These are phyloP conservation scores for Eilema sororculum DNA, from an alignment of 2,888 invertebrate genomes.

Conservation along the genomic window DNA sequence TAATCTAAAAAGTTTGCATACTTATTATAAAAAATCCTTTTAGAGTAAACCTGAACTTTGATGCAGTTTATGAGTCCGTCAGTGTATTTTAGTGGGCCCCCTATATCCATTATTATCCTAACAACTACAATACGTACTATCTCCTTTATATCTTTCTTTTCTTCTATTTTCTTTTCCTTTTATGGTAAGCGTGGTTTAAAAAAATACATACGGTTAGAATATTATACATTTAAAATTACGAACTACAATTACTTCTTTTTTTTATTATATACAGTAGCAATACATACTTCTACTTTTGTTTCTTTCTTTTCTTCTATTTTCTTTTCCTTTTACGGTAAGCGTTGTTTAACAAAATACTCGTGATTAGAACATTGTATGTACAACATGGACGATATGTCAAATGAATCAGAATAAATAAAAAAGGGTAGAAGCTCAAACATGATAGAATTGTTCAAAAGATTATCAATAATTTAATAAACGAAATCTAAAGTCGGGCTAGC, in stretches of 20 bases:
- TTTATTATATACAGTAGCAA: not conserved
- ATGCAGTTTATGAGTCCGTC: too few species aligned
- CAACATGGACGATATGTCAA: not conserved
- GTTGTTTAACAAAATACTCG: slow-evolving; percentile 9
- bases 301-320: slow-evolving; percentile 24
- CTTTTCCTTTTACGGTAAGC: slow-evolving; percentile 20
- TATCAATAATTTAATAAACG: too few species aligned
- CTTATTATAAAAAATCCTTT: too few species aligned
- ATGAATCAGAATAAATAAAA: not conserved
- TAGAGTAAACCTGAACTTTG: too few species aligned
- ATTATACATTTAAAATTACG: not conserved
- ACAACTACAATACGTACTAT: slow-evolving; percentile 19
- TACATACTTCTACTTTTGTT: slow-evolving; percentile 27
- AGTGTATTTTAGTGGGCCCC: too few species aligned
- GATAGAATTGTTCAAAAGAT: too few species aligned
- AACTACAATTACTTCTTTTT: not conserved
- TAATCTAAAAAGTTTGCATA: too few species aligned
- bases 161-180: slow-evolving; percentile 21
- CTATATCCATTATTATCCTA: too few species aligned
- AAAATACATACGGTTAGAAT: slow-evolving; percentile 3
- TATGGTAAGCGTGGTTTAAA: slow-evolving; percentile 12
- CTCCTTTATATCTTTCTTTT: slow-evolving; percentile 20
- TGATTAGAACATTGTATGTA: not conserved
- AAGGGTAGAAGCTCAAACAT: too few species aligned
- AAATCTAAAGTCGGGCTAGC: too few species aligned